Base-by-base conservation (phyloP, 2,888 invertebrate species). In the Brachypalpus laphriformis region DNA sequence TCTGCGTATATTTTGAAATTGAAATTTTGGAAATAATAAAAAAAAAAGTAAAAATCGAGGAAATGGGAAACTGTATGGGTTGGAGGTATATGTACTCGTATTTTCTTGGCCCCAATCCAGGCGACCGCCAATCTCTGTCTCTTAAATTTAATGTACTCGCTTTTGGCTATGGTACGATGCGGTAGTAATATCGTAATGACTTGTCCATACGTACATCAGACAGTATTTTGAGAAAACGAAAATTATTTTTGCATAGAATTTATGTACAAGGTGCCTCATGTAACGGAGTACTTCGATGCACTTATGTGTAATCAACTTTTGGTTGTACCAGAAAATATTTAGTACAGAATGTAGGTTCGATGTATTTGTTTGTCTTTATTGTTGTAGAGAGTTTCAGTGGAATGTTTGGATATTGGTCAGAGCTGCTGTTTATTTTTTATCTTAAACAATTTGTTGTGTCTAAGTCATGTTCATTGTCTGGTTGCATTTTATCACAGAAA, bases 61-160 rank as follows among this genome's bases (percentile, higher is more conserved):
- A 54, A 34, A 34, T 20, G 37, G 16, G 47, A 47, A 16, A 22
- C 14, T 40, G 31, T 37, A 14, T 8, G 20, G n/a, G n/a, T n/a
- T 9, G 49, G 16, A 14, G 1, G 40, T 34, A 57, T 68, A 25
- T 37, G 20, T 45, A 34, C 6, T 40, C 40, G 5, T 22, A 65
- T 66, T 76, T 76, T 75, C n/a, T 85, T 85, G 85, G 85, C 85
- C 25, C 14, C 45, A 61, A 47, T 76, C 85, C 85, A 85, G 81
- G 66, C 85, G 76, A 85, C 80, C 81, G 75, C 85, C 85, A 85
- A 80, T 85, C 51, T 66, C 70, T 71, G 85, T 81, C 80, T 76
- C 65, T 80, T 81, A 71, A 54, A 59, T 85, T 85, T 76, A 81
- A 80, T 85, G 85, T 76, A 71, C 81, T 85, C 80, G 81, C 65